Conservation (phyloP, 1,140 invertebrate genomes). For the Drosophila rhopaloa region DNA sequence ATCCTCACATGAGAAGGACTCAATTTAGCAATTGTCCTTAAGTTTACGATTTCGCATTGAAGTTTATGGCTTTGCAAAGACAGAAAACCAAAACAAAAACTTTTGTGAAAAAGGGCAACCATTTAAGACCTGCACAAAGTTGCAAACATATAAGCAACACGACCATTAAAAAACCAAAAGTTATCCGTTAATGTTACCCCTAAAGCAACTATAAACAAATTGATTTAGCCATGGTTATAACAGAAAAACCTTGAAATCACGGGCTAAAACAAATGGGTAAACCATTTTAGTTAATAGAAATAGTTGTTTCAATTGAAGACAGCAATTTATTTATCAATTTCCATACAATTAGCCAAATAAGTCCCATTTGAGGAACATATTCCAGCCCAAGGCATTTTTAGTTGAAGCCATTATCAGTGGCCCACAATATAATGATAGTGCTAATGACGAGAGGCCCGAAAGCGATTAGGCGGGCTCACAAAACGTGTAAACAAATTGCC, state of each 20-base stretch:
- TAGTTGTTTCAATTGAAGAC: not conserved
- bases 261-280: no score
- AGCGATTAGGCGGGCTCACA: slow-evolving; percentile 49
- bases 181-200: no score
- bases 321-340: slow-evolving; percentile 21
- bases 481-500: slow-evolving; percentile 60
- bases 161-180: not conserved
- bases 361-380: not conserved
- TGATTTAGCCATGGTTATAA: no score
- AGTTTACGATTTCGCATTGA: slow-evolving; percentile 69
- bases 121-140: slow-evolving; percentile 20
- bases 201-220: no score
- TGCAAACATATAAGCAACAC: slow-evolving; percentile 12
- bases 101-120: not conserved
- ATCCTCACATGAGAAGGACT: slow-evolving; percentile 37
- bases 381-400: not conserved
- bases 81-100: slow-evolving; percentile 1
- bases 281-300: not conserved
- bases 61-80: slow-evolving; percentile 53
- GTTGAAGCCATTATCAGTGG: slow-evolving; percentile 8
- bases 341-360: slow-evolving; percentile 4
- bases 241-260: no score
- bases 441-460: slow-evolving; percentile 51
- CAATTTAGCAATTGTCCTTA: slow-evolving; percentile 29
- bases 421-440: slow-evolving; percentile 49